Evolutionary conservation across 1,140 invertebrate species (phyloP), one percentile per base, ranked within the genome.

Genomic region (Trichomalopsis sarcophagae): DNA sequence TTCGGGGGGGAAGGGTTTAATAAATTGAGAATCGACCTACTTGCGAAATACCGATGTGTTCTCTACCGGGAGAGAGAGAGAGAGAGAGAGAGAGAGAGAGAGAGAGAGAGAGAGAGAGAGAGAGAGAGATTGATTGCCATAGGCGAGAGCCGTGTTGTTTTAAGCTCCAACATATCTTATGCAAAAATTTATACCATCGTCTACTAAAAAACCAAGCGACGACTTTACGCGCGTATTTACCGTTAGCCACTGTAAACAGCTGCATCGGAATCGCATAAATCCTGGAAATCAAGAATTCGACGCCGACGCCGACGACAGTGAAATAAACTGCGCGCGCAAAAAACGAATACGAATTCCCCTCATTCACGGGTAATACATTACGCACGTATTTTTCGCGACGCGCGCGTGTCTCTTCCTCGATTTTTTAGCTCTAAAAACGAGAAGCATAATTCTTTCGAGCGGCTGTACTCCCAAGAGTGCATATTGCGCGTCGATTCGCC

Each of bases 281-380:
- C 27, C n/a, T 36, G 1, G 5, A 62, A 62, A 30, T 74, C 44
- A 71, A 81, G 69, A 13, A 82, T 74, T 36, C 21, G 47, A 47
- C 71, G 71, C 13, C 30, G 74, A 75, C 33, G 66, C 27, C 80
- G 71, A n/a, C 30, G 74, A 75, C 33, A 47, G 62, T 76, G 66
- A 82, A 66, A 62, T 6, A 62, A 62, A 50, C 1, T 50, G 47
- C 55, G 14, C 21, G 14, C 50, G 27, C 27, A 27, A 14, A 66
- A 76, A 44, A 66, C 17, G 62, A 55, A 74, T 36, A 73, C 36
- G 23, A 71, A 73, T 66, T 62, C 21, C 55, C 33, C 81, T 82
- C 55, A 76, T 76, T 82, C 74, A 14, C 55, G 11, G 14, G 73
- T 27, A 66, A 82, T 82, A 82, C 76, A 82, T 82, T 76, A 75